These are phyloP conservation scores for Rhadinocentrus ornatus DNA, from an alignment of 2,797 vertebrate genomes.

Conservation along the genomic window DNA sequence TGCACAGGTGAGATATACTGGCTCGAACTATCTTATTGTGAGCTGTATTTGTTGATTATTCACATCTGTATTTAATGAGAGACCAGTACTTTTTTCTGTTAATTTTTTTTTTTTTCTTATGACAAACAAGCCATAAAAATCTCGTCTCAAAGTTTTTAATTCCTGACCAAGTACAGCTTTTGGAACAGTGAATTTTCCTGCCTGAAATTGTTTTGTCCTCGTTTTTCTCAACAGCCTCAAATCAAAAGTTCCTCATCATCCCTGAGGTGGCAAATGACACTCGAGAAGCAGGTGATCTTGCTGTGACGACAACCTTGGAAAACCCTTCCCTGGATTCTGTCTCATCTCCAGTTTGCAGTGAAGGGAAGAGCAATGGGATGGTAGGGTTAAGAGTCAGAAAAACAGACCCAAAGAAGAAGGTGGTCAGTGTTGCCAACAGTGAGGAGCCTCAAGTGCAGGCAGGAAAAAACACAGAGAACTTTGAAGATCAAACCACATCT, in stretches of 20 bases:
- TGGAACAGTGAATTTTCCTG: background rate
- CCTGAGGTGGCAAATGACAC: background rate
- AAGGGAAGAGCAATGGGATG: slow-evolving; percentile 1
- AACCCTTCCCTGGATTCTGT: slow-evolving; percentile 7
- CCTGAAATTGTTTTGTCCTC: background rate
- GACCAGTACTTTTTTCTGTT: background rate
- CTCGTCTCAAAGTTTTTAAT: background rate
- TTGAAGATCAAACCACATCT: slow-evolving; percentile 31
- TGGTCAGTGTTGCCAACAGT: slow-evolving; percentile 29
- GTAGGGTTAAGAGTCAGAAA: background rate
- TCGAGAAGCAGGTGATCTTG: background rate
- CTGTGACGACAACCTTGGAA: slow-evolving; percentile 12
- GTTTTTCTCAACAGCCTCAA: slow-evolving; percentile 37
- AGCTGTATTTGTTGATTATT: background rate
- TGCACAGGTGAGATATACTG: slow-evolving; percentile 38
- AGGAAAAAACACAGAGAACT: background rate
- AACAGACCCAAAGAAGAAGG: slow-evolving; percentile 44
- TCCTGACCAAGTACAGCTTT: background rate
- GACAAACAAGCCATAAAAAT: background rate
- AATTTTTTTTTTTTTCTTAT: background rate
- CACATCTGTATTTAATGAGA: background rate
- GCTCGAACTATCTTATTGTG: background rate
- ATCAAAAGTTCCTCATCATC: slow-evolving; percentile 16
- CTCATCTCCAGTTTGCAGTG: background rate
- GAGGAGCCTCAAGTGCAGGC: slow-evolving; percentile 20